Evolutionary conservation across 1,140 invertebrate genomes (phyloP).

Genomic region (Paraescarpia echinospica): DNA sequence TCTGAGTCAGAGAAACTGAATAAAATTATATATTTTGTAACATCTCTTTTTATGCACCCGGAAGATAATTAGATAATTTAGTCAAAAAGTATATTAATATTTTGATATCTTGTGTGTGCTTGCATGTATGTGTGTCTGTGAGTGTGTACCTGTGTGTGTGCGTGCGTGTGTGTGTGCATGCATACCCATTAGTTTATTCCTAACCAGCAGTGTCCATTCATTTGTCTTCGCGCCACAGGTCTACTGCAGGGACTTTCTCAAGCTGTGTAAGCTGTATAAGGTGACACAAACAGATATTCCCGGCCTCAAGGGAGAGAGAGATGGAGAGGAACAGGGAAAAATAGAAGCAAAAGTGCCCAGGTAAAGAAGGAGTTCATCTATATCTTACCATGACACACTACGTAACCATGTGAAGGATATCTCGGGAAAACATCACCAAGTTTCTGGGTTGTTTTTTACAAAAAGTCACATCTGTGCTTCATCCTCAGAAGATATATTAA

Average conservation of each 20-base stretch:
- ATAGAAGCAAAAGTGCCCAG: neutral
- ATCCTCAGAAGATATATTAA: too few relatives aligned
- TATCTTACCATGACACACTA: neutral
- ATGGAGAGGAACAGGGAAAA: conserved; percentile 29
- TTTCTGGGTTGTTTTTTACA: too few relatives aligned
- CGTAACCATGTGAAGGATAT: neutral
- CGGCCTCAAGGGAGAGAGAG: conserved; percentile 20
- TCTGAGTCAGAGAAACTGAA: too few relatives aligned
- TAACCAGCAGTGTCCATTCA: neutral
- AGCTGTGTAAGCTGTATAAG: conserved; percentile 35
- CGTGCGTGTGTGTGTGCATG: neutral
- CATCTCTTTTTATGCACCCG: too few relatives aligned
- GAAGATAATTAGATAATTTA: too few relatives aligned
- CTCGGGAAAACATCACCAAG: too few relatives aligned
- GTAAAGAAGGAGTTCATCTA: neutral
- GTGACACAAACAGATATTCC: conserved; percentile 24
- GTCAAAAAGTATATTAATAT: too few relatives aligned
- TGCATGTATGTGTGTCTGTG: too few relatives aligned
- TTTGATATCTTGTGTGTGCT: too few relatives aligned
- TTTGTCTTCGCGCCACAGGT: neutral
- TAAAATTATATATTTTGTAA: too few relatives aligned
- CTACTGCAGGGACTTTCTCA: neutral
- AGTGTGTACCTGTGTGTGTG: neutral
- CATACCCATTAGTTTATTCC: neutral
- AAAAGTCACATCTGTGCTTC: too few relatives aligned